Evolutionary conservation across 2,797 vertebrate species (phyloP).

Genomic region (Muscicapa striata): DNA sequence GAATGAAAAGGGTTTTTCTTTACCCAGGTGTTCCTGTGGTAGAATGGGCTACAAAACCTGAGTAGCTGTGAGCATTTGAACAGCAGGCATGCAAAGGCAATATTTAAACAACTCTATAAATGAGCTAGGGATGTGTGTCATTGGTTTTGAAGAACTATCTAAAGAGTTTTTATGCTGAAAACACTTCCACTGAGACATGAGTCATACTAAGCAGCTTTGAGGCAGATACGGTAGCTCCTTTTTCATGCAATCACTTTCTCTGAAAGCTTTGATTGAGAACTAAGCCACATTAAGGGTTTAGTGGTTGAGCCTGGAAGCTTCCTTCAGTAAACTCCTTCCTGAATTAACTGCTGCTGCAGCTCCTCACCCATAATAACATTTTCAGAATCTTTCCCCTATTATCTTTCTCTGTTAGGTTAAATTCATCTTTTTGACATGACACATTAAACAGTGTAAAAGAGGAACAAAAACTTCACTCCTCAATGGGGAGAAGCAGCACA

Average conservation of each 20-base stretch:
- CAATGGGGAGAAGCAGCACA: background rate
- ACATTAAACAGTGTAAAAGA: background rate
- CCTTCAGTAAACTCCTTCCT: conserved; percentile 21
- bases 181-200: background rate
- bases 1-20: background rate
- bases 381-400: conserved; percentile 26
- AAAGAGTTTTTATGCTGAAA: background rate
- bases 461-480: background rate
- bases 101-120: background rate
- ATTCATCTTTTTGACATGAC: conserved; percentile 4
- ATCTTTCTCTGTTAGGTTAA: background rate
- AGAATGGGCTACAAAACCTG: background rate
- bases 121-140: background rate
- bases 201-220: background rate
- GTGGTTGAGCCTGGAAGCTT: background rate
- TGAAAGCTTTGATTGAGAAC: conserved; percentile 24
- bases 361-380: background rate
- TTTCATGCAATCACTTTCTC: background rate
- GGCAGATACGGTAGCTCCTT: background rate
- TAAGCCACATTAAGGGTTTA: background rate
- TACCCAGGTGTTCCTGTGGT: background rate
- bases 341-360: conserved; percentile 37
- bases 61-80: background rate
- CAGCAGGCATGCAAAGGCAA: background rate
- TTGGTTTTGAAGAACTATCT: background rate